Base-by-base conservation (phyloP, 2,888 invertebrate species). In the Pammene fasciana region DNA sequence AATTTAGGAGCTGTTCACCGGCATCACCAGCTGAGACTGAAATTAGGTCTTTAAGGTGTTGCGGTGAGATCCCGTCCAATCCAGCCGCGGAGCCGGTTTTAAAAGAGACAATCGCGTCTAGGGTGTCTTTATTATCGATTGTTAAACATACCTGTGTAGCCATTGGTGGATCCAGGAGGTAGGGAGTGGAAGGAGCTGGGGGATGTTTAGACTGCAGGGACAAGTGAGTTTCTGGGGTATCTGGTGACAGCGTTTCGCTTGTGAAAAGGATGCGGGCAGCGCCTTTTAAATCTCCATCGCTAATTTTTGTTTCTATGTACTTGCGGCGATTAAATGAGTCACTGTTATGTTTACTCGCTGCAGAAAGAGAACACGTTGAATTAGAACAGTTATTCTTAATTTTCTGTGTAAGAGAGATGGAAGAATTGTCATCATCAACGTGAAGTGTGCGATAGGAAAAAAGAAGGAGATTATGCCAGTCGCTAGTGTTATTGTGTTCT, bases 251-350 rank as follows among this genome's bases (percentile, higher is more conserved):
- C 13, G 26, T 13, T 7, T 48, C 48, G 36, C 48, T 60, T 1
- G 60, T 48, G n/a, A 60, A 48, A 2, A 60, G n/a, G 3, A 48
- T 1, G 3, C 60, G 60, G 1, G 48, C 48, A 0, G 60, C 48
- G 4, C 60, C 48, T 36, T 48, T 60, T n/a, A 60, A 36, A 13
- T 60, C 60, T 5, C 60, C 60, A 10, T 60, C 60, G 16, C 16
- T 60, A 8, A 60, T 14, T 36, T 48, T 60, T 9, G n/a, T 8
- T 11, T 60, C 48, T 5, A 60, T 11, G 7, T 10, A 11, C 36
- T 48, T 60, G 5, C 43, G 43, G 13, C 13, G 43, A 11, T 43
- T 43, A 4, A 43, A 43, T n/a, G n/a, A n/a, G n/a, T n/a, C n/a
- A 36, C 36, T 36, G 36, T 6, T 36, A 36, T 36, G 36, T 36